Base-by-base conservation (phyloP, 2,888 invertebrate genomes). In the Troides oblongomaculatus region DNA sequence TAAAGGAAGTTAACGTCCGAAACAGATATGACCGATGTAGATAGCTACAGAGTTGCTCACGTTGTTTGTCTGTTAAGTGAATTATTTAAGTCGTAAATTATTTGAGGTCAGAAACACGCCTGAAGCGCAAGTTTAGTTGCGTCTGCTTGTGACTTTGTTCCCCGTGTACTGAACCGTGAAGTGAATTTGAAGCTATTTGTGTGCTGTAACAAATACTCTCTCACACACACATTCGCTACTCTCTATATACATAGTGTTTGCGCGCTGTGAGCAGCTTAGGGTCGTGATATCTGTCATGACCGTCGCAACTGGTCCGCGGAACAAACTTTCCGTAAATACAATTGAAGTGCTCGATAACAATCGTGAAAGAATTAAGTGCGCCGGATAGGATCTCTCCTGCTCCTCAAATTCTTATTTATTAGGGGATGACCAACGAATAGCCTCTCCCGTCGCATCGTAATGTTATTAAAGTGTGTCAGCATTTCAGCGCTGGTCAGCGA, bases 391-490 rank as follows among this genome's bases (percentile, higher is more conserved):
- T 81, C 81, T 84, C 83, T 89, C 89, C 89, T 81, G 79, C 84
- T 85, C 86, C 86, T 88, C 85, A 85, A 90, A 90, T 87, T 86
- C 87, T 85, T 91, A 90, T 90, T 90, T 90, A 89, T 88, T 87
- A 88, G 86, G 80, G 81, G 79, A 81, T 80, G 85, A 84, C 87
- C 89, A 86, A 86, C 87, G 86, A 89, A 90, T 89, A 90, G 87
- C 87, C 88, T 88, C 88, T 90, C 87, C 86, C 86, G 85, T 87
- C 85, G 86, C 84, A 82, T 83, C 88, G 89, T 92, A 92, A 91
- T 91, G 88, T 91, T 92, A 91, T 92, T 92, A 91, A 92, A 91
- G 90, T 91, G 91, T 91, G 92, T 92, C 92, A 91, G 91, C 92
- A 89, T 88, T 92, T 92, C 90, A 85, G 84, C 81, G 77, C 78